phyloP scores from a whole-genome alignment of 2,888 invertebrate genomes.

The Alloplasta piceator region DNA sequence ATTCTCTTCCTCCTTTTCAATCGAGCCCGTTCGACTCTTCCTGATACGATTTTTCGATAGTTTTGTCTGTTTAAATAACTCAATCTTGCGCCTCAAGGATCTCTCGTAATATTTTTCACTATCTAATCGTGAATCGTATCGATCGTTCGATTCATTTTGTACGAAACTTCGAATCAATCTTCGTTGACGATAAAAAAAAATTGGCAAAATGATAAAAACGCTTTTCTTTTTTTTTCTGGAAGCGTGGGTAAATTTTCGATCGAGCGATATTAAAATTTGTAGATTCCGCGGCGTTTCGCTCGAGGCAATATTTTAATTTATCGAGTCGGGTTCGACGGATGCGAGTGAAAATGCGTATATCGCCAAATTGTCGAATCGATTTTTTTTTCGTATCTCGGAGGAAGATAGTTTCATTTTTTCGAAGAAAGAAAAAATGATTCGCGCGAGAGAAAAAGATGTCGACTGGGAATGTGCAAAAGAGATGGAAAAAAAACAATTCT shows the following conservation, averaged over 20 bases:
- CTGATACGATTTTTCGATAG: not conserved
- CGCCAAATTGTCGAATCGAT: constrained; percentile 16
- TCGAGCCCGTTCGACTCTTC: not conserved
- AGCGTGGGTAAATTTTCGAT: not conserved
- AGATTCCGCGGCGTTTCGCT: no score
- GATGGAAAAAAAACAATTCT: constrained; percentile 24
- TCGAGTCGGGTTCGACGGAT: not conserved
- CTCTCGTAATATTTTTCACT: no score
- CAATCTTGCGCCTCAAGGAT: no score
- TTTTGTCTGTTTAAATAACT: not conserved
- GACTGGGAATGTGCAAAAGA: constrained; percentile 2
- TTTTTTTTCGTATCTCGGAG: constrained; percentile 30
- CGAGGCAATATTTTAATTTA: not conserved
- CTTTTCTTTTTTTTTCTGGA: not conserved
- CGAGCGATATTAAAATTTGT: not conserved
- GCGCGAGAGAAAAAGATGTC: not conserved
- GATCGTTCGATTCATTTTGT: no score
- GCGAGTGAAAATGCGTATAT: not conserved
- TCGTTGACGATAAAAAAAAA: no score
- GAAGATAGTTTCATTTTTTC: constrained; percentile 34
- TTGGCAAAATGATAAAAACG: no score
- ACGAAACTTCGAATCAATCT: no score
- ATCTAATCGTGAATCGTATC: no score
- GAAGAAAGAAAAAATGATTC: not conserved
- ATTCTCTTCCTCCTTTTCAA: not conserved